Evolutionary conservation across 2,797 vertebrate species (phyloP), one percentile per base, ranked within the genome.

Genomic region (Gambusia yucatana): DNA sequence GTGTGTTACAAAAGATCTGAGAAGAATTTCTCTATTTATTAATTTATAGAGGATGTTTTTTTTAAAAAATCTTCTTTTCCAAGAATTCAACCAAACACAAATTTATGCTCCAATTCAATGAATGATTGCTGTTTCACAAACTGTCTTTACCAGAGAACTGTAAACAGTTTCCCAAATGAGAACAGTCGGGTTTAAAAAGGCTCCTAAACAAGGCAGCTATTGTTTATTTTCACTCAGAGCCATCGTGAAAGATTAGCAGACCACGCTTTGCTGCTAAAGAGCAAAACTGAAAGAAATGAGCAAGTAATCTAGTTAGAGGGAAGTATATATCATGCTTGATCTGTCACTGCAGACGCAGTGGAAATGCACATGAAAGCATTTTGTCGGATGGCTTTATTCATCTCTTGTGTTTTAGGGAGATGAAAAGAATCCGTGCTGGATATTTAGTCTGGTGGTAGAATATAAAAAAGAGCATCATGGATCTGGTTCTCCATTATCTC

Each of bases 231-330:
- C 50, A 50, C 44, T 22, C 52, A 77, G 69, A 47, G 72, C 25
- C 78, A 73, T 43, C 52, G 46, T 69, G 55, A 63, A 78, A 86
- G 82, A 91, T 90, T 77, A 82, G 81, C 52, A 82, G 57, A 83
- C 76, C 1, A 46, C 69, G 80, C 83, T 74, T 90, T 83, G 10
- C 78, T 39, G 6, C 76, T 79, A 72, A 85, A 52, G 76, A 77
- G 77, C 55, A 20, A 90, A 86, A 93, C 87, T 86, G 87, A 88
- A 90, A 85, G 79, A 91, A 92, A 88, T 78, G 86, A 84, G 86
- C 67, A 0, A 30, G 87, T 90, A 89, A 94, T 93, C 79, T 79
- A 69, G 76, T 92, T 91, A 85, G 87, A 89, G 84, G 72, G 63
- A 92, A 92, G 88, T 73, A 82, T 87, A 89, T 94, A 67, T 25